Base-by-base conservation (phyloP, 2,888 invertebrate genomes). In the Protophormia terraenovae region DNA sequence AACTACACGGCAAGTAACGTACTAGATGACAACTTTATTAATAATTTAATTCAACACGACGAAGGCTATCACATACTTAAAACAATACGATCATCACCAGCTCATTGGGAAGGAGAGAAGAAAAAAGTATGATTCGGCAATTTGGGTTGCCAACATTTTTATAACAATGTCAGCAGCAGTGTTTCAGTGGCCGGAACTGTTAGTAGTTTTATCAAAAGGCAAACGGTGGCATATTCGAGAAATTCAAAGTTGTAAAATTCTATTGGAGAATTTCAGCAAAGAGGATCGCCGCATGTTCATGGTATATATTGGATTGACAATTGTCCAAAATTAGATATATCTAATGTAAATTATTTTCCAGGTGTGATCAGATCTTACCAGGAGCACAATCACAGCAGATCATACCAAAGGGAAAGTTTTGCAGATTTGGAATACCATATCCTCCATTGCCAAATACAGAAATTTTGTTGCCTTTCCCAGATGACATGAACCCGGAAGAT, bases 251-350 rank as follows among this genome's bases (percentile, higher is more conserved):
- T 14, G 7, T 47, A 6, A 32, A 78, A 38, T 78, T 45, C 50
- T 82, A 81, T 19, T 85, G 81, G 81, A 22, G 85, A 45, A 67
- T 82, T 85, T 47, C 81, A 85, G 16, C 77, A 85, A 19, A 67
- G 81, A 47, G 78, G 78, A 5, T 66, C 66, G 1, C 66, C 60
- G 2, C 41, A 72, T 47, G 47, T 81, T 5, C 84, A 84, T 50
- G 78, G 79, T 12, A 83, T 79, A 69, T 62, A 67, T 32, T 73
- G 77, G 64, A 12, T 55, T 7, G 32, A 71, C 62, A 45, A 76
- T 45, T 53, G 64, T 10, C 80, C 80, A n/a, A 35, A 41, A 19
- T n/a, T 75, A 16, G 41, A 72, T 29, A 16, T 83, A 6, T 2
- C 10, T 1, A 22, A 71, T 45, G 19, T 16, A 53, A 12, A 22